Evolutionary conservation across 2,888 invertebrate genomes (phyloP), one percentile per base, ranked within the genome.

Genomic region (Orchestes rusci): DNA sequence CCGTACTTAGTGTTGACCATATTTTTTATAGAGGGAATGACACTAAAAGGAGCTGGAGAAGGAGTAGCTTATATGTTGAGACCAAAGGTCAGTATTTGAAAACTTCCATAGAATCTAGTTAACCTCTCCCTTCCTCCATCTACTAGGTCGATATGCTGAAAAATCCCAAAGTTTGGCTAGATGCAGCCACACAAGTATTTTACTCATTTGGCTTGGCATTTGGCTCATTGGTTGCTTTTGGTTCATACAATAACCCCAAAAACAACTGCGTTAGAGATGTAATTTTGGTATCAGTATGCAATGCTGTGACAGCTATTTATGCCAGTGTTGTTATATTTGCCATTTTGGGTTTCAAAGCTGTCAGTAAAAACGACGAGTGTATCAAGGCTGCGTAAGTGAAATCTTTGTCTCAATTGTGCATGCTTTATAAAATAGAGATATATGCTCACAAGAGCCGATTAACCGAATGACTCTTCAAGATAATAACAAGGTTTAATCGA

Each of bases 111-210:
- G 7, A 23, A 5, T 7, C 23, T 7, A 23, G 10, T 23, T 23
- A 10, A 23, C 5, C 10, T 23, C 5, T 7, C 2, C 27, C 15
- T 16, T 17, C 18, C 8, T 16, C 13, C 2, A 17, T 34, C 3
- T 66, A 67, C 16, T 70, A 90, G 90, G 74, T 90, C 61, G 84
- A 86, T 54, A 91, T 87, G 63, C 73, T 95, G 13, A 71, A 82
- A 34, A 82, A 90, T 58, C 91, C 94, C 0, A 87, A 82, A 3
- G 93, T 94, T 1, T 95, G 95, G 95, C 71, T 95, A 59, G 94
- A 94, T 64, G 94, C 95, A 2, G 94, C 95, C 1, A 94, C 94
- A 0, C 95, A 95, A 73, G 94, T 95, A 2, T 95, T 95, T 73
- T 95, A 94, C 70, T 93, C 93, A 1, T 90, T 92, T 67, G 94